Evolutionary conservation across 2,113 vertebrate species (phyloP).

Genomic region (Epinephelus cyanopodus): DNA sequence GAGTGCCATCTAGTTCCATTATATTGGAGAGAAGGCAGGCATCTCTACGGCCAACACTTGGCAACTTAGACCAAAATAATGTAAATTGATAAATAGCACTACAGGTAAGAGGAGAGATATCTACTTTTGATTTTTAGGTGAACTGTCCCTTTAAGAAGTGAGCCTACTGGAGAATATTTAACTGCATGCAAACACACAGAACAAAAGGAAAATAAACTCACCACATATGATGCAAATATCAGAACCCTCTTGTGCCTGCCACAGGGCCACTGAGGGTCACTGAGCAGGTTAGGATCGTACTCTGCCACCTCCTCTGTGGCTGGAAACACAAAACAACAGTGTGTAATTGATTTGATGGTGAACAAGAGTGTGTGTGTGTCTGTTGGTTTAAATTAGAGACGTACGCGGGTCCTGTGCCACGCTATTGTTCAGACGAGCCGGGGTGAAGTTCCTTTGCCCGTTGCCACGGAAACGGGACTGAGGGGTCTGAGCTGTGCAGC

Average conservation of each 20-base stretch:
- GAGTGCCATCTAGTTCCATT: no score
- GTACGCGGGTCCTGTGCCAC: conserved; percentile 87
- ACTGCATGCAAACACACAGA: background rate
- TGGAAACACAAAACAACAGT: conserved; percentile 56
- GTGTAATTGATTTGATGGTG: background rate
- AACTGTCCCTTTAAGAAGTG: background rate
- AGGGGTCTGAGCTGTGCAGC: conserved; percentile 69
- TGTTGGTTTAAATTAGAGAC: background rate
- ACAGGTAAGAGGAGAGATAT: no score
- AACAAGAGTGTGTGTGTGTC: background rate
- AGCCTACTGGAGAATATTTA: background rate
- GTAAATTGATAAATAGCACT: no score
- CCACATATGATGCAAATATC: conserved; percentile 98
- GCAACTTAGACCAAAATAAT: no score
- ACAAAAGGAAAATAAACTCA: conserved; percentile 54
- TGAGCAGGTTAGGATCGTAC: conserved; percentile 95
- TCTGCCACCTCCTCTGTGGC: conserved; percentile 87
- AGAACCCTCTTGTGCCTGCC: conserved; percentile 98
- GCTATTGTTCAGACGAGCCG: conserved; percentile 83
- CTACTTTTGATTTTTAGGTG: no score
- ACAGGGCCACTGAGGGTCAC: conserved; percentile 97
- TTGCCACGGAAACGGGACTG: conserved; percentile 84
- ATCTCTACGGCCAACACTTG: no score
- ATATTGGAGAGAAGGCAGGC: no score
- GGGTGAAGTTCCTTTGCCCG: conserved; percentile 82